Evolutionary conservation across 2,113 vertebrate genomes (phyloP).

Genomic region (Solea senegalensis): DNA sequence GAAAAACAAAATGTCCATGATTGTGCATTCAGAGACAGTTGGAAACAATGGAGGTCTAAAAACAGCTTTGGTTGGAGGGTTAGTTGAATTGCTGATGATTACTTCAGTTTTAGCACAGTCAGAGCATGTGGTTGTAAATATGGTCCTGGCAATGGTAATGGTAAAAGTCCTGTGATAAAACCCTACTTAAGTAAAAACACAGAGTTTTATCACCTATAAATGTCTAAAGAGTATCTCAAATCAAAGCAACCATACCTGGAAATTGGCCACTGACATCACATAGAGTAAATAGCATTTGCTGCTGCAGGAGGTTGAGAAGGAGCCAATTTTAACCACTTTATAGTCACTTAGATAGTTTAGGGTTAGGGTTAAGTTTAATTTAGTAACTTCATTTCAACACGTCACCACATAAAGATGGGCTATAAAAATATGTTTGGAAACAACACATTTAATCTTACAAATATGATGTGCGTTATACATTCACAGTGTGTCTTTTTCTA

Average conservation of each 20-base stretch:
- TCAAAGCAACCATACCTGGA: background rate
- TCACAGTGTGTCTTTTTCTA: too few species aligned
- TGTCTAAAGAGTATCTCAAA: background rate
- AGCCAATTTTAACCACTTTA: too few species aligned
- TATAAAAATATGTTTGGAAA: background rate
- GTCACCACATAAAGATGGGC: background rate
- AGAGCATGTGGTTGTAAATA: constrained; percentile 15
- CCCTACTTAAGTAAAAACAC: background rate
- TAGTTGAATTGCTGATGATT: background rate
- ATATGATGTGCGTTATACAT: too few species aligned
- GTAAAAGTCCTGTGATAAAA: background rate
- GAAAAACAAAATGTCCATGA: background rate
- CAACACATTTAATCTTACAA: background rate
- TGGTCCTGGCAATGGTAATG: background rate
- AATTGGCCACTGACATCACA: background rate
- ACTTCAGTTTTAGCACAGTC: constrained; percentile 10
- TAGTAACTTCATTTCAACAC: background rate
- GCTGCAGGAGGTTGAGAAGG: too few species aligned
- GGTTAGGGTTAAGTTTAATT: background rate
- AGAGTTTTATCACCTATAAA: background rate
- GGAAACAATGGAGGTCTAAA: constrained; percentile 17
- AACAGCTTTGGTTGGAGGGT: constrained; percentile 9
- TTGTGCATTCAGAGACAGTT: constrained; percentile 7
- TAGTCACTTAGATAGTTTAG: background rate
- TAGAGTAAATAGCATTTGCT: too few species aligned